phyloP scores from a whole-genome alignment of 2,113 vertebrate genomes.

The Entomyzon cyanotis region DNA sequence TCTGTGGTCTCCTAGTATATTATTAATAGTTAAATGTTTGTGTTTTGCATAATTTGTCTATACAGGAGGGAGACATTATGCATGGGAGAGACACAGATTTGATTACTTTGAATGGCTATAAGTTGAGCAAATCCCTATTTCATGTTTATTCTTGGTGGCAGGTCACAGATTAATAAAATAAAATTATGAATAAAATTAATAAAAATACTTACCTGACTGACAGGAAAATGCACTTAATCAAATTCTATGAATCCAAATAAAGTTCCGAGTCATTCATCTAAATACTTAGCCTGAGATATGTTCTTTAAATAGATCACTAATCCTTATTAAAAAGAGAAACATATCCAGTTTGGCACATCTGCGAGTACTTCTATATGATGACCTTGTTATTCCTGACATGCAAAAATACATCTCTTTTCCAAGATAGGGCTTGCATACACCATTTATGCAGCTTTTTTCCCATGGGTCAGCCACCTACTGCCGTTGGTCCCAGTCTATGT shows the following conservation, averaged over 20 bases:
- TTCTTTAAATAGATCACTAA: neutral
- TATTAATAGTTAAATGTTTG: neutral
- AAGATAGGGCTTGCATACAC: neutral
- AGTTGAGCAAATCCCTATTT: neutral
- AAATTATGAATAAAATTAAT: neutral
- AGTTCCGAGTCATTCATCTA: neutral
- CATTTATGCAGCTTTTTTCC: neutral
- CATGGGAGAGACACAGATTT: neutral
- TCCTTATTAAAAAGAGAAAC: constrained; percentile 4
- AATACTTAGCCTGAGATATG: neutral
- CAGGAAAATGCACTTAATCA: neutral
- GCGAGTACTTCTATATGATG: neutral
- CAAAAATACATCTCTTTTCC: neutral
- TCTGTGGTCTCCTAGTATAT: neutral
- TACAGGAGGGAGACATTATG: neutral
- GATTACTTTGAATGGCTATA: neutral
- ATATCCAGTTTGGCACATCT: neutral
- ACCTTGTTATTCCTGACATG: neutral
- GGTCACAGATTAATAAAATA: constrained; percentile 11
- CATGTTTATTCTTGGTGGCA: neutral
- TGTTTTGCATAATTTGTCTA: neutral
- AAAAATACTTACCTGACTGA: neutral
- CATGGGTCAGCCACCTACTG: neutral
- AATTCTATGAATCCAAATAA: neutral
- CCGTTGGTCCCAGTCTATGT: neutral